phyloP scores from a whole-genome alignment of 2,797 vertebrate species.

The Gephyroberyx darwinii region DNA sequence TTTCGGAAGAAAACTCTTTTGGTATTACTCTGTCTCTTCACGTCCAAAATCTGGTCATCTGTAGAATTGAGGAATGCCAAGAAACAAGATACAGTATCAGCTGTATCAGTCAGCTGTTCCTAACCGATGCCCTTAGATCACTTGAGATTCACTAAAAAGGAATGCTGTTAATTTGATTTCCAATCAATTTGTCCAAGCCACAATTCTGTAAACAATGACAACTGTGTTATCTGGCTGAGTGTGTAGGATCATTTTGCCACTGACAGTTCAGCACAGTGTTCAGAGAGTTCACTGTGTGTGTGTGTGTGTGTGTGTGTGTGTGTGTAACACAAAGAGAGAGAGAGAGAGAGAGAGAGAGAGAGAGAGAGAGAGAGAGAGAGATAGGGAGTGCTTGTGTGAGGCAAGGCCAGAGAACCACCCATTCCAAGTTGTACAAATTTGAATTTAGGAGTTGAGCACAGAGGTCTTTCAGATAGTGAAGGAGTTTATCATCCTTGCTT shows the following conservation, averaged over 20 bases:
- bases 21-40: background rate
- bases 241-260: slow-evolving; percentile 5
- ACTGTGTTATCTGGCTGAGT: slow-evolving; percentile 19
- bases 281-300: background rate
- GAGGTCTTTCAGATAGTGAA: background rate
- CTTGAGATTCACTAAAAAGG: background rate
- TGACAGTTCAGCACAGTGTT: background rate
- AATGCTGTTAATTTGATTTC: slow-evolving; percentile 10
- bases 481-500: background rate
- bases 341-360: background rate
- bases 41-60: background rate
- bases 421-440: background rate
- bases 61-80: background rate
- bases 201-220: background rate
- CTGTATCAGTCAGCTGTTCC: slow-evolving; percentile 6
- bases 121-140: background rate
- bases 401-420: background rate
- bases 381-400: background rate
- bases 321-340: background rate
- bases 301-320: slow-evolving; percentile 7
- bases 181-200: slow-evolving; percentile 1
- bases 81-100: background rate
- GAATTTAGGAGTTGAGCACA: background rate
- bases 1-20: background rate
- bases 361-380: background rate